Base-by-base conservation (phyloP, 2,113 vertebrate species). In the Spea multiplicata region DNA sequence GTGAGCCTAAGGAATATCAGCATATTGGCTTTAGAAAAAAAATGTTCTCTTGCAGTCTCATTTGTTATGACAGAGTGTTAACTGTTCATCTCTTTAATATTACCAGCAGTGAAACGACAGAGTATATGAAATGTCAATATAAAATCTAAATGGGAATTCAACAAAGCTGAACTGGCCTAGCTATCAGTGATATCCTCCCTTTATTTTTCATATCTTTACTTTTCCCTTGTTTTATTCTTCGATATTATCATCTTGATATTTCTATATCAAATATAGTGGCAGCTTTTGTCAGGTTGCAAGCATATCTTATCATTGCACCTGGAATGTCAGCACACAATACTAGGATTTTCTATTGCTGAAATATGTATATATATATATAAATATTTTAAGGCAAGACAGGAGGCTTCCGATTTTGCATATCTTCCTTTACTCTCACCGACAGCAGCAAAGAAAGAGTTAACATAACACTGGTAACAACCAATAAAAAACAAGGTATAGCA, bases 21-120 rank as follows among this genome's bases (percentile, higher is more conserved):
- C 57, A 68, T 68, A 68, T 68, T 66, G 44, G 5, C 17, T 66
- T 46, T 46, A 66, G 62, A 16, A 65, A 16, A 17, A 65, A 65
- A 65, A 65, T 45, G 8, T 66, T 44, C 17, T 10, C 17, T 46
- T 10, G 4, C 65, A 45, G 30, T 45, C 65, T 45, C 65, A 66
- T 66, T 66, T 66, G 30, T 45, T 45, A 66, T 45, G 65, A 66
- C 30, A 66, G 44, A 8, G 30, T 66, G 30, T 66, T 66, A 66
- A 45, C 65, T 66, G 44, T 13, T 66, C 65, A 66, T 8, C 8
- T 66, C 6, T 44, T 44, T 44, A 66, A 66, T 66, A 66, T 4
- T 45, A 66, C 30, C 30, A 66, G 57, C 14, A 66, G 65, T 44
- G 30, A 66, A 12, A 66, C 45, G 8, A 5, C 13, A 66, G 30